These are phyloP conservation scores for Mico argentatus DNA, from an alignment of 2,797 vertebrate species.

Conservation along the genomic window DNA sequence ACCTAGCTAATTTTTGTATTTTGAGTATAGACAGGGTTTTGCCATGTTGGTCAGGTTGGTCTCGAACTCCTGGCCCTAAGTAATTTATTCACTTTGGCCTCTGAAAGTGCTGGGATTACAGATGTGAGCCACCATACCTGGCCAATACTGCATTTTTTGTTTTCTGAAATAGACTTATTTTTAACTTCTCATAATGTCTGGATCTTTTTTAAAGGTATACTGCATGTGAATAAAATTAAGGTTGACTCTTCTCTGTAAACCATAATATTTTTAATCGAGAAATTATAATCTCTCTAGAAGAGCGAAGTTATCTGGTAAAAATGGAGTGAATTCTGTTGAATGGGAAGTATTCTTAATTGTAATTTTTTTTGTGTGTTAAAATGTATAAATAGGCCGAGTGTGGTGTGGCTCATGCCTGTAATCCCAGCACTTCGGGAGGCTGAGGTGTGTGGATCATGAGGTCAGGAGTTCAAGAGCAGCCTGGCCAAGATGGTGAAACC, in stretches of 20 bases:
- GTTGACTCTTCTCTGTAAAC: not conserved
- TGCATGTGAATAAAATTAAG: not conserved
- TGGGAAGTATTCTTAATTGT: not conserved
- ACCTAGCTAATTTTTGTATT: too few relatives aligned
- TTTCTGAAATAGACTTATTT: not conserved
- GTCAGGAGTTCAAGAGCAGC: not conserved
- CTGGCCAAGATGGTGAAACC: too few relatives aligned
- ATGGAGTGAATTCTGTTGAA: not conserved
- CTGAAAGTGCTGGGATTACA: too few relatives aligned
- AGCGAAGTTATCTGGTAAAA: not conserved
- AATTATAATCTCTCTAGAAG: not conserved
- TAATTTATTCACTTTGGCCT: too few relatives aligned
- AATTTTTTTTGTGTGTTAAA: constrained; percentile 30
- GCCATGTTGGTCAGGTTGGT: too few relatives aligned
- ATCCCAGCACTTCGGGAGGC: too few relatives aligned
- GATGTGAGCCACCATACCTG: fast-evolving
- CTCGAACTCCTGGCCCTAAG: too few relatives aligned
- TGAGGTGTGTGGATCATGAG: too few relatives aligned
- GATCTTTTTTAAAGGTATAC: not conserved
- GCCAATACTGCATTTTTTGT: not conserved
- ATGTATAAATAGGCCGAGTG: not conserved
- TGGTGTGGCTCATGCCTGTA: too few relatives aligned
- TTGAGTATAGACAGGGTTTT: too few relatives aligned
- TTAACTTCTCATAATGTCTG: not conserved
- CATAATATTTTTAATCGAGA: not conserved